phyloP scores from a whole-genome alignment of 2,113 vertebrate species.

The Noturus placidus region DNA sequence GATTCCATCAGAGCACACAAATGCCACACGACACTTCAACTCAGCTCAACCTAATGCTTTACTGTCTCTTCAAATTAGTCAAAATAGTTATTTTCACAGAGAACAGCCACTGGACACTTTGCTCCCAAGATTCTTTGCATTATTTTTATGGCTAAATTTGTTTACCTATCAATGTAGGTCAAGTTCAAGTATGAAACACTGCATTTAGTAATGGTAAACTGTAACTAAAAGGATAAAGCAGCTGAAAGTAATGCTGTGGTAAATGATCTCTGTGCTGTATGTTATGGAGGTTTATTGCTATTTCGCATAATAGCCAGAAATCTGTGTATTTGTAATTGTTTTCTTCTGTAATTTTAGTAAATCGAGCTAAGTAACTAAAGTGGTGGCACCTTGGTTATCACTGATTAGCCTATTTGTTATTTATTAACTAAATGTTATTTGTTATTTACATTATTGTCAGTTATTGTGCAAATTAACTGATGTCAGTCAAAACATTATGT shows the following conservation, averaged over 20 bases:
- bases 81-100: background rate
- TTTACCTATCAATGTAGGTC: conserved; percentile 1
- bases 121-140: too few species aligned
- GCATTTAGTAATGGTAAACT: background rate
- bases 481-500: background rate
- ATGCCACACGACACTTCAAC: background rate
- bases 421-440: background rate
- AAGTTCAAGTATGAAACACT: background rate
- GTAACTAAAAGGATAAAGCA: background rate
- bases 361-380: background rate
- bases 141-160: background rate
- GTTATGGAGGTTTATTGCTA: background rate
- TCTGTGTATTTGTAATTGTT: too few species aligned
- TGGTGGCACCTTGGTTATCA: background rate
- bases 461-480: background rate
- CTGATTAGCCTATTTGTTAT: background rate
- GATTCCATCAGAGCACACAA: background rate
- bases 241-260: background rate
- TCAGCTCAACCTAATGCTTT: background rate
- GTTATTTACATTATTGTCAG: background rate
- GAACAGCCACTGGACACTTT: background rate
- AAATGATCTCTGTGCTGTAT: background rate
- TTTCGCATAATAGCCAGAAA: background rate
- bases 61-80: background rate
- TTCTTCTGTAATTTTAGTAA: too few species aligned